Evolutionary conservation across 2,797 vertebrate genomes (phyloP).

Genomic region (Malacoctenus gilli): DNA sequence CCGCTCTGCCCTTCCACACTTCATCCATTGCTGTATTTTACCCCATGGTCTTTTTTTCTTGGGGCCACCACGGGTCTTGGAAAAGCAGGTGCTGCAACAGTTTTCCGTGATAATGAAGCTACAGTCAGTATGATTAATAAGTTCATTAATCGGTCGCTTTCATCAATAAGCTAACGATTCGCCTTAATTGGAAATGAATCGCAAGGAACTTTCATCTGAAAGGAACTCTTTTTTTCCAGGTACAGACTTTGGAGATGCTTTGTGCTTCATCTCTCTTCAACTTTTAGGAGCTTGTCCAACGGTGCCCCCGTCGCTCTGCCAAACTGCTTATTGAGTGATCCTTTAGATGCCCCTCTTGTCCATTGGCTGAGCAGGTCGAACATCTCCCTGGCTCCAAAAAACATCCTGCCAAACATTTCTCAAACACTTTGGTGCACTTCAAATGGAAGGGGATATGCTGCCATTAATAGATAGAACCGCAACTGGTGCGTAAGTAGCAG

Average conservation of each 20-base stretch:
- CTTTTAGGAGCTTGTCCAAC: conserved; percentile 6
- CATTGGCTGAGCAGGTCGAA: too few species aligned
- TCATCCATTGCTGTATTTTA: conserved; percentile 3
- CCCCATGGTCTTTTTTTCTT: not conserved
- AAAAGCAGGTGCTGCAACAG: conserved; percentile 15
- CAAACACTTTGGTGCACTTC: not conserved
- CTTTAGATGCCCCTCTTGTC: too few species aligned
- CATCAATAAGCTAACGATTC: conserved; percentile 2
- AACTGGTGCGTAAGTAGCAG: not conserved
- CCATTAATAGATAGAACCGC: not conserved
- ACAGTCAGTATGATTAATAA: conserved; percentile 4
- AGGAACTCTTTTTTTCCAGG: not conserved
- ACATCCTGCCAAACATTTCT: not conserved
- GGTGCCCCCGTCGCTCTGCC: too few species aligned
- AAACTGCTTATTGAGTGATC: too few species aligned
- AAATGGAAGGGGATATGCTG: not conserved
- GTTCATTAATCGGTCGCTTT: not conserved
- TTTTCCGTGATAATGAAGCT: not conserved
- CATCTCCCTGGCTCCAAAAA: not conserved
- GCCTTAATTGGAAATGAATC: conserved; percentile 3
- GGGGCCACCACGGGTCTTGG: not conserved
- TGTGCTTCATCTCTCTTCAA: not conserved
- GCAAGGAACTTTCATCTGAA: not conserved
- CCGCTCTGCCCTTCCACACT: conserved; percentile 2
- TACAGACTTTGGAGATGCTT: not conserved